These are phyloP conservation scores for Crotalus tigris DNA, from an alignment of 2,113 vertebrate genomes.

Conservation along the genomic window DNA sequence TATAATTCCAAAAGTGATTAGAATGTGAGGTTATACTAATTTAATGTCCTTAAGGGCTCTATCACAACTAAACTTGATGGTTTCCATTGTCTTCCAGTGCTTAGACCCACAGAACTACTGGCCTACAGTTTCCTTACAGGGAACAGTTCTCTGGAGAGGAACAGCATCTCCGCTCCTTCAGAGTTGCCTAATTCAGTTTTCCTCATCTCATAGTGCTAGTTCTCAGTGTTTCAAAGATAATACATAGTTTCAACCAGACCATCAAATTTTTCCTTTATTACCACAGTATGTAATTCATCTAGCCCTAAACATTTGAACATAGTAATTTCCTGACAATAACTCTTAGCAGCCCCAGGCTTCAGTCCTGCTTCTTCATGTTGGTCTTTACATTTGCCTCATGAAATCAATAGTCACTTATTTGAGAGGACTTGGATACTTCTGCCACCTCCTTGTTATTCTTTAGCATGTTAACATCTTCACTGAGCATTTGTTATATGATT, in stretches of 20 bases:
- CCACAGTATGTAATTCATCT: background rate
- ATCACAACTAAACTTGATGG: background rate
- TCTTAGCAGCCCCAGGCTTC: background rate
- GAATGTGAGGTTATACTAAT: background rate
- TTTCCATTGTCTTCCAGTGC: background rate
- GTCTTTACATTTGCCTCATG: background rate
- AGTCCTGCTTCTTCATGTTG: background rate
- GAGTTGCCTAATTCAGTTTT: background rate
- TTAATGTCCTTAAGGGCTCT: background rate
- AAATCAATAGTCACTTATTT: background rate
- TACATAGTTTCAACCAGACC: background rate
- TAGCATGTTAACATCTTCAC: background rate
- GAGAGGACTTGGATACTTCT: background rate
- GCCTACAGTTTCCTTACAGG: background rate
- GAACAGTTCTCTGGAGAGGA: background rate
- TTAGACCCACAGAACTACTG: background rate
- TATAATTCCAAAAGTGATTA: background rate
- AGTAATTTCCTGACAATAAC: background rate
- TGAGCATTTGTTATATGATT: background rate
- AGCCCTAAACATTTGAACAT: background rate
- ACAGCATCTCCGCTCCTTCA: background rate
- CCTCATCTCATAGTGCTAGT: background rate
- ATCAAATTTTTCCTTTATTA: background rate
- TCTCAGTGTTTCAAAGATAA: background rate
- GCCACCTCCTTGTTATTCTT: background rate